These are phyloP conservation scores for Hippocampus abdominalis DNA, from an alignment of 2,113 vertebrate species.

Conservation along the genomic window DNA sequence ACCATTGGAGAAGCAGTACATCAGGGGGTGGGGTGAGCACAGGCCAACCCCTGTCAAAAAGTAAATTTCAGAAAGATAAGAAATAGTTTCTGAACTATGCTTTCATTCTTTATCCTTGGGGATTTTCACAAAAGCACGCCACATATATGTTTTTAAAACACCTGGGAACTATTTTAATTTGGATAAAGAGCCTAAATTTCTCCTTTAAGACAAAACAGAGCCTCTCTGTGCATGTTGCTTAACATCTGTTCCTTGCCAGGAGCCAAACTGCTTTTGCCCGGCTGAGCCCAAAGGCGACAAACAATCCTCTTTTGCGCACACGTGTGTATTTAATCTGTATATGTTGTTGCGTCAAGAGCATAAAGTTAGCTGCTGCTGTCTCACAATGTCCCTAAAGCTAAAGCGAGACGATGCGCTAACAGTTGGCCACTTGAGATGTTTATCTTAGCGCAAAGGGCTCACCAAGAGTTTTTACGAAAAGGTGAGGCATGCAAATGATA, in stretches of 20 bases:
- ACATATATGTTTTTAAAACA: neutral
- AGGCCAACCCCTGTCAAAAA: too few species aligned
- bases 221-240: slow-evolving; percentile 41
- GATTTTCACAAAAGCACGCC: neutral
- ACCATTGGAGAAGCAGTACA: neutral
- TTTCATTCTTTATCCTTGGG: neutral
- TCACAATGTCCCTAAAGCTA: slow-evolving; percentile 6
- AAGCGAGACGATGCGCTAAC: neutral
- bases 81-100: neutral
- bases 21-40: neutral
- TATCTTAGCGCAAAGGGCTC: slow-evolving; percentile 36
- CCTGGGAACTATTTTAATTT: neutral
- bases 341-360: slow-evolving; percentile 12
- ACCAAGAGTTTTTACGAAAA: slow-evolving; percentile 50
- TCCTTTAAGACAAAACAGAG: slow-evolving; percentile 20
- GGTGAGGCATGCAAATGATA: slow-evolving; percentile 64
- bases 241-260: slow-evolving; percentile 53
- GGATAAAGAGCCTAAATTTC: slow-evolving; percentile 2
- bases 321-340: slow-evolving; percentile 12
- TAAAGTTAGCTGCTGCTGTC: slow-evolving; percentile 26
- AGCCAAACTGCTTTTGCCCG: slow-evolving; percentile 35
- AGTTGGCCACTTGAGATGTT: neutral
- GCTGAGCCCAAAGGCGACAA: slow-evolving; percentile 37
- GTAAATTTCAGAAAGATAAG: neutral
- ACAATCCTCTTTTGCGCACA: slow-evolving; percentile 7